Conservation (phyloP, 2,113 vertebrate species). For the Gymnocephalus cernua region DNA sequence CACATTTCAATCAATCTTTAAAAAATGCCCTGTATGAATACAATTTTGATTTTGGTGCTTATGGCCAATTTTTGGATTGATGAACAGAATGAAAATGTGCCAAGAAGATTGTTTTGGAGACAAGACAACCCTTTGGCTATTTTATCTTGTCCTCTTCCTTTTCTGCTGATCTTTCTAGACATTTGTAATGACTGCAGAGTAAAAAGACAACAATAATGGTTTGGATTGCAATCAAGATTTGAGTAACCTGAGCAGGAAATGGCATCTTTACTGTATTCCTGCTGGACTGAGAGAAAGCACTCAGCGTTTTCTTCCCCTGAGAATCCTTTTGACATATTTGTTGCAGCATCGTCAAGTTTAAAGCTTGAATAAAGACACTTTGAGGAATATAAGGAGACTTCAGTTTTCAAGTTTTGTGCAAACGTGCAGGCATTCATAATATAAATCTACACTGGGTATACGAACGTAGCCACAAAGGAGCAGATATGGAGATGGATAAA, state of each 20-base stretch:
- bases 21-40: too few relatives aligned
- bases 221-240: slow-evolving; percentile 13
- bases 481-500: slow-evolving; percentile 29
- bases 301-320: not conserved
- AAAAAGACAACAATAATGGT: slow-evolving; percentile 1
- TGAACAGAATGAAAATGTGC: not conserved
- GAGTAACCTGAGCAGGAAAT: slow-evolving; percentile 12
- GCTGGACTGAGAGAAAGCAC: not conserved
- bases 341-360: slow-evolving; percentile 7
- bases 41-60: not conserved
- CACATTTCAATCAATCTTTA: not conserved
- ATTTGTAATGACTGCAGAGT: not conserved
- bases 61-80: not conserved
- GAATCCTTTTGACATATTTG: not conserved
- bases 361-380: slow-evolving; percentile 5
- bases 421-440: slow-evolving; percentile 14
- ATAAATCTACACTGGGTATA: slow-evolving; percentile 14
- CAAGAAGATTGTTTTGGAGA: slow-evolving; percentile 1
- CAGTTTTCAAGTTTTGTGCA: slow-evolving; percentile 10
- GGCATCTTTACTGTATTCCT: not conserved
- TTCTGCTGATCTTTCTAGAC: not conserved
- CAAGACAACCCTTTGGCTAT: not conserved
- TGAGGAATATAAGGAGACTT: not conserved
- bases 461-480: slow-evolving; percentile 19
- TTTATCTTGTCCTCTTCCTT: slow-evolving; percentile 1